Base-by-base conservation (phyloP, 1,140 invertebrate species). In the Habropoda laboriosa region DNA sequence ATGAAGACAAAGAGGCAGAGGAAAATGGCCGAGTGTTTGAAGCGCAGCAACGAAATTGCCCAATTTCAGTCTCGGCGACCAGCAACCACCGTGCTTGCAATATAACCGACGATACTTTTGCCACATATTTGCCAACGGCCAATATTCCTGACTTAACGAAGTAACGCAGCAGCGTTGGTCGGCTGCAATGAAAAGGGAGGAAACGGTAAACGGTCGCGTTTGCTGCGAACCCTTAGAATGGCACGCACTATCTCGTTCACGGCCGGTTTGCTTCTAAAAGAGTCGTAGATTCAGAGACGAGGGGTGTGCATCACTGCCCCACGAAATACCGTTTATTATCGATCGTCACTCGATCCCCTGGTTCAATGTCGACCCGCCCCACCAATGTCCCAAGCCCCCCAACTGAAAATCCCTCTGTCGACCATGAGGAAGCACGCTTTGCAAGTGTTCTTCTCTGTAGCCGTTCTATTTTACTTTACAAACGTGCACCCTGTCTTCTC, bases 261-360 rank as follows among this genome's bases (percentile, higher is more conserved):
- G 89, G 86, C 80, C 89, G 87, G 87, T 91, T 90, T 90, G 78
- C 78, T 87, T 81, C 87, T 85, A 88, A 90, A 90, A 90, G 89
- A 89, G 80, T 85, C 88, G 85, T 86, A 85, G 51, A 74, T 79
- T 60, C 71, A 49, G 71, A 35, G 55, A 16, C 61, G 57, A 81
- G 80, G 66, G 82, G 80, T 72, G 64, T 79, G 66, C 71, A 85
- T 87, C 83, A 78, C 76, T 79, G 79, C 86, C 81, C 80, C 49
- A 84, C 75, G 71, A 83, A 85, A 86, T 87, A 85, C 79, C 82
- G 73, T 88, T 90, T 89, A 87, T 88, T 90, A 90, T 90, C 89
- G 89, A 90, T 89, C 89, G 78, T 82, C 66, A 61, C 76, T 84
- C 83, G 80, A 77, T 81, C 79, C 73, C 75, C 53, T 27, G 55